Conservation (phyloP, 2,888 invertebrate species). For the Pheosia tremula region DNA sequence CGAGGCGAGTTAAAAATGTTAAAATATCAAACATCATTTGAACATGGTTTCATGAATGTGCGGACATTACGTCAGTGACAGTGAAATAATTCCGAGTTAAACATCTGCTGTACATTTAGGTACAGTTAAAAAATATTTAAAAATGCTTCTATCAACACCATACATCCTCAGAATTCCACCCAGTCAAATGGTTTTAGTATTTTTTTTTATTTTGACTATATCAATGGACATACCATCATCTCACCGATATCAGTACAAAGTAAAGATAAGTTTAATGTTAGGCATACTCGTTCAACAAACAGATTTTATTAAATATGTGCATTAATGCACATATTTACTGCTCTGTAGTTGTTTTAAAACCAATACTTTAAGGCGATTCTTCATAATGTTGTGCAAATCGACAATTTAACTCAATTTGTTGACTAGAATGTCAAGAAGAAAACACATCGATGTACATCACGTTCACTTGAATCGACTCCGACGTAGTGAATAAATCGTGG, state of each 20-base stretch:
- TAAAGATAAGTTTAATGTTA: too few relatives aligned
- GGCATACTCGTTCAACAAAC: too few relatives aligned
- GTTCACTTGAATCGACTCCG: background rate
- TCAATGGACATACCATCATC: too few relatives aligned
- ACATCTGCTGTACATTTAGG: background rate
- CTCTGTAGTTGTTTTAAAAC: too few relatives aligned
- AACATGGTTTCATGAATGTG: conserved; percentile 13
- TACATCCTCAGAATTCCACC: background rate
- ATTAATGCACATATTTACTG: too few relatives aligned
- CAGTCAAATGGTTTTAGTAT: background rate
- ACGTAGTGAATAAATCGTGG: background rate
- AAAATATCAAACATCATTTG: conserved; percentile 25
- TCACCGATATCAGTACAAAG: too few relatives aligned
- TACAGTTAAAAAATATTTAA: background rate
- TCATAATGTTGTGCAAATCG: too few relatives aligned
- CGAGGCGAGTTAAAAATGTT: conserved; percentile 10
- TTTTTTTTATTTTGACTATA: too few relatives aligned
- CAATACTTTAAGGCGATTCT: too few relatives aligned
- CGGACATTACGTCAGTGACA: conserved; percentile 16
- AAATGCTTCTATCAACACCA: background rate
- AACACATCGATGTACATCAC: background rate
- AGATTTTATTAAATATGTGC: too few relatives aligned
- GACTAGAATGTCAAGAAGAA: too few relatives aligned
- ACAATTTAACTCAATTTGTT: too few relatives aligned
- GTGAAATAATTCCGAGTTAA: conserved; percentile 13